A percentile compares a stretch with the other conserved stretches of the same genome.
These are phyloP conservation scores for Petaurus breviceps DNA, from an alignment of 2,113 vertebrate genomes.

Conservation along the genomic window DNA sequence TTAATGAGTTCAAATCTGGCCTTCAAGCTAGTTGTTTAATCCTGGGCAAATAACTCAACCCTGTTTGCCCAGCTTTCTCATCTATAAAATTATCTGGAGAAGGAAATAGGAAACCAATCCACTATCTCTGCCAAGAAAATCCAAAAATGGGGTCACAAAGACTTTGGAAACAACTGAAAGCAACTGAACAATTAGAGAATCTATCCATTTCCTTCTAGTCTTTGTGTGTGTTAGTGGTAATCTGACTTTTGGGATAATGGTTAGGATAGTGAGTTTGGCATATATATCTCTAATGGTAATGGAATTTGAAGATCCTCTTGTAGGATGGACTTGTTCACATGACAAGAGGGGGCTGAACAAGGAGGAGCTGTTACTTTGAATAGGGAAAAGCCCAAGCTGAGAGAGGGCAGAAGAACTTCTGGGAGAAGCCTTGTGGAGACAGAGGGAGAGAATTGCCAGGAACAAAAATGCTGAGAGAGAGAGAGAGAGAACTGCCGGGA, in stretches of 20 bases:
- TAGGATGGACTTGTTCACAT: too few species aligned
- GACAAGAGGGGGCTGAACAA: too few species aligned
- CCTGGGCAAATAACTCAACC: neutral
- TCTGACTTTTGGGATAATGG: neutral
- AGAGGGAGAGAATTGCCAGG: too few species aligned
- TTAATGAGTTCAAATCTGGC: neutral
- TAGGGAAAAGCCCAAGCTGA: too few species aligned
- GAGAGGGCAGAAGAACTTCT: too few species aligned
- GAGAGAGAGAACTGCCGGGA: too few species aligned
- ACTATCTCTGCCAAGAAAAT: neutral
- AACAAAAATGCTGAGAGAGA: too few species aligned
- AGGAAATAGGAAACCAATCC: neutral
- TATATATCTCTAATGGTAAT: neutral
- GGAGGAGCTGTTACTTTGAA: too few species aligned
- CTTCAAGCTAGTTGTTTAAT: neutral
- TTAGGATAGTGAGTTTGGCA: neutral
- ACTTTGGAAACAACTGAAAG: neutral
- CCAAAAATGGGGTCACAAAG: neutral
- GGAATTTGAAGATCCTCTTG: too few species aligned
- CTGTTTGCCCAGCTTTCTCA: neutral
- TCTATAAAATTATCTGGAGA: neutral
- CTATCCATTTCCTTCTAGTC: neutral
- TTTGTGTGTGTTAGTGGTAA: neutral
- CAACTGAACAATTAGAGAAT: neutral
- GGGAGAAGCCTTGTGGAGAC: too few species aligned